Conservation (phyloP, 2,113 vertebrate genomes). For the Sinocyclocheilus maitianheensis region DNA sequence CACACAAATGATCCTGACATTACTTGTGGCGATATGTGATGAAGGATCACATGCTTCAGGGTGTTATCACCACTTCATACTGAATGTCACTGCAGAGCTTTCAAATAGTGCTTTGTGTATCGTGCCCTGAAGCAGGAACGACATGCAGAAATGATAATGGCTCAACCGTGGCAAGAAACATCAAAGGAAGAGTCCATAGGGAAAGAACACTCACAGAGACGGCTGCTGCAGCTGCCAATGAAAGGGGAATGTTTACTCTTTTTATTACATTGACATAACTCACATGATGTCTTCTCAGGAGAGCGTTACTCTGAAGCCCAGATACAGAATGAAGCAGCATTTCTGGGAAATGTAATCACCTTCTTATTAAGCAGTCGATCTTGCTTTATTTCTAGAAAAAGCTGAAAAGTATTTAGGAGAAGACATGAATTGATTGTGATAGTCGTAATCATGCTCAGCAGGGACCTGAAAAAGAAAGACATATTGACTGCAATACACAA, state of each 20-base stretch:
- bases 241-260: background rate
- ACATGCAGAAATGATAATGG: background rate
- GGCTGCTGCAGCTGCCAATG: background rate
- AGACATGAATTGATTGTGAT: background rate
- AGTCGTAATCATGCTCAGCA: background rate
- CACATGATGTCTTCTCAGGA: conserved; percentile 26
- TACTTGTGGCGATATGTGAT: background rate
- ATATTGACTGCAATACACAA: background rate
- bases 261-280: conserved; percentile 21
- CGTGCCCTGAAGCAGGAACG: background rate
- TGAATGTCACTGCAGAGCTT: conserved; percentile 6
- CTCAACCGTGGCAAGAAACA: background rate
- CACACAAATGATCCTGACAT: background rate
- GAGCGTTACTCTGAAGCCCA: background rate
- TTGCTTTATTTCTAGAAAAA: background rate
- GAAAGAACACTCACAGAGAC: background rate
- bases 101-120: conserved; percentile 35
- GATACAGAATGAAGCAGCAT: background rate
- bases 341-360: background rate
- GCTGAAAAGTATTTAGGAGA: background rate
- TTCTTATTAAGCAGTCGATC: background rate
- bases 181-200: conserved; percentile 20
- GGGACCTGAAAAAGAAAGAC: background rate
- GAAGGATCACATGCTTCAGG: conserved; percentile 17
- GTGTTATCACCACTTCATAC: background rate